A percentile compares a stretch with the other conserved stretches of the same genome.
phyloP scores from a whole-genome alignment of 2,797 vertebrate genomes.

The Micropoecilia bifurca region DNA sequence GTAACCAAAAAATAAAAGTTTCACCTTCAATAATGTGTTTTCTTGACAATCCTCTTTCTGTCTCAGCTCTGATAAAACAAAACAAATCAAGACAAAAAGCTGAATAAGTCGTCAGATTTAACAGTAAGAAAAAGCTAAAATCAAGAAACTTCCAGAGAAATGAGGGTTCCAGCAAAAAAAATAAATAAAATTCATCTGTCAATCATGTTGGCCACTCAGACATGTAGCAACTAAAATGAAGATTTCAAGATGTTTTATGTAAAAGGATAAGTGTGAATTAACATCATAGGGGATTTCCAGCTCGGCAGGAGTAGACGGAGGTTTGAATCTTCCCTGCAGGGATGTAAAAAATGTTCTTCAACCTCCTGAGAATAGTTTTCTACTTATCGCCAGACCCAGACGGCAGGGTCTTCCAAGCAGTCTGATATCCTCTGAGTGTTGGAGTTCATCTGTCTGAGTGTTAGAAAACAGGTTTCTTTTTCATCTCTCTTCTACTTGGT shows the following conservation, averaged over 20 bases:
- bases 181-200: neutral
- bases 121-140: neutral
- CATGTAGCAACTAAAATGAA: neutral
- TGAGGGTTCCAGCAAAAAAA: neutral
- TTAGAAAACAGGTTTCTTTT: slow-evolving; percentile 29
- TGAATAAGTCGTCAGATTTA: neutral
- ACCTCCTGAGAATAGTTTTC: slow-evolving; percentile 23
- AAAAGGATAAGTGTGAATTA: slow-evolving; percentile 38
- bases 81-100: neutral
- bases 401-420: slow-evolving; percentile 14
- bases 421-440: slow-evolving; percentile 9
- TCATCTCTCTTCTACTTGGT: neutral
- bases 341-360: slow-evolving; percentile 16
- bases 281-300: slow-evolving; percentile 22
- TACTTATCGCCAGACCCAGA: slow-evolving; percentile 55
- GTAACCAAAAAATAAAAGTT: neutral
- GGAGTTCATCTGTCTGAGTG: slow-evolving; percentile 6
- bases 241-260: slow-evolving; percentile 23
- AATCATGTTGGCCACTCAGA: slow-evolving; percentile 1
- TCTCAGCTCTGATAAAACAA: slow-evolving; percentile 88
- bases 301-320: slow-evolving; percentile 26
- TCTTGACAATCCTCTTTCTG: slow-evolving; percentile 91
- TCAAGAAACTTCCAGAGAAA: neutral
- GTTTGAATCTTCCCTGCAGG: slow-evolving; percentile 18
- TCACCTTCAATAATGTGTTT: slow-evolving; percentile 97